phyloP scores from a whole-genome alignment of 2,888 invertebrate species.

The Phortica magna region DNA sequence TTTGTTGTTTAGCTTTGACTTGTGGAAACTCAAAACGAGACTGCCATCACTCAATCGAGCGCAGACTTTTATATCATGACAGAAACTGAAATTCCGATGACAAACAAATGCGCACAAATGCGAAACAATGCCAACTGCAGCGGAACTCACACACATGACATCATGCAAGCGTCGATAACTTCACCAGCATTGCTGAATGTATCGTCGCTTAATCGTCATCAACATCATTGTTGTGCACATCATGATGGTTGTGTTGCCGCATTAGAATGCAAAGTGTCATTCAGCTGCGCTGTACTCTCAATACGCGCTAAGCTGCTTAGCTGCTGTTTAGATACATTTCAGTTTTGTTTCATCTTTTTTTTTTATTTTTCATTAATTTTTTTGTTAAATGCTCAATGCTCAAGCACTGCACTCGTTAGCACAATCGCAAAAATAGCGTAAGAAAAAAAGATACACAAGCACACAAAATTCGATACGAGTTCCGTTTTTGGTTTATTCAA shows the following conservation, averaged over 20 bases:
- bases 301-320: not conserved
- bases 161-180: not conserved
- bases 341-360: conserved; percentile 13
- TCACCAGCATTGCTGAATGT: not conserved
- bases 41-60: conserved; percentile 48
- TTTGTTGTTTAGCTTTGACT: conserved; percentile 13
- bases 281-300: not conserved
- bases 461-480: conserved; percentile 29
- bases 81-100: not conserved
- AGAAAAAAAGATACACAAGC: conserved; percentile 12
- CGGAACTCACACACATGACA: not conserved
- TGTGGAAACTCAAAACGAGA: conserved; percentile 46
- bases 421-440: not conserved
- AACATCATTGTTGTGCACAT: not conserved
- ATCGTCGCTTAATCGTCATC: not conserved
- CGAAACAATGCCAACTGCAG: not conserved
- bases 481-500: conserved; percentile 57
- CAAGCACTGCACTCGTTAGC: not conserved
- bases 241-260: not conserved
- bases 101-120: conserved; percentile 5
- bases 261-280: conserved; percentile 30
- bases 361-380: not conserved
- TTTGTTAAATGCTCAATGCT: conserved; percentile 40
- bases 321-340: not conserved
- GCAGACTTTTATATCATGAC: conserved; percentile 53